Conservation (phyloP, 2,888 invertebrate species). For the Drosophila ochracea region DNA sequence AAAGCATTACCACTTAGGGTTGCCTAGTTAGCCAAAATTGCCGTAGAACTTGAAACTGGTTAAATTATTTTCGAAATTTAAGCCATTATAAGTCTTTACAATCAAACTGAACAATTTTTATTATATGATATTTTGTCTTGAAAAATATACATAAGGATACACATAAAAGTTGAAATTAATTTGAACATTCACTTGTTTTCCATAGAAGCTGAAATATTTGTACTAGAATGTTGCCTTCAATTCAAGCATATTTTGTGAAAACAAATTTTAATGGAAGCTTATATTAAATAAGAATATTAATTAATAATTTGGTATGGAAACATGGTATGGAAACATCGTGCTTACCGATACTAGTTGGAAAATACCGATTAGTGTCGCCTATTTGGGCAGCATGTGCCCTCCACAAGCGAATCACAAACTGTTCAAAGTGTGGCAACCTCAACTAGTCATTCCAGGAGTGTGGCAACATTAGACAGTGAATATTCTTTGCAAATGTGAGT, state of each 20-base stretch:
- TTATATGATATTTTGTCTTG: neutral
- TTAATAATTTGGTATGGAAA: neutral
- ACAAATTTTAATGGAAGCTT: neutral
- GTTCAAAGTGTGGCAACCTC: conserved; percentile 18
- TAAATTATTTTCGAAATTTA: neutral
- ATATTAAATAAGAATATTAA: neutral
- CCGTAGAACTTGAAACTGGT: neutral
- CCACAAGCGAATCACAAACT: neutral
- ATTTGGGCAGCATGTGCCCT: neutral
- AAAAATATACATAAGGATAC: neutral
- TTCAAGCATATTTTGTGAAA: neutral
- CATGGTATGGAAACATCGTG: neutral
- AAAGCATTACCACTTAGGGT: conserved; percentile 18
- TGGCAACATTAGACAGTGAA: conserved; percentile 37
- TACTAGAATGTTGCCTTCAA: neutral
- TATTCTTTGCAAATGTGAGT: conserved; percentile 65
- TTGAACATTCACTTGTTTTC: neutral
- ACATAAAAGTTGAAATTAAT: neutral
- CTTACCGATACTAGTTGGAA: neutral
- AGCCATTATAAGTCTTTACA: neutral
- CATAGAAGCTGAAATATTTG: neutral
- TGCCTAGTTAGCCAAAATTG: neutral
- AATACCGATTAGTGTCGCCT: neutral
- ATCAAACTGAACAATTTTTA: neutral
- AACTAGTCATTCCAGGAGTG: neutral